Evolutionary conservation across 2,113 vertebrate genomes (phyloP), one percentile per base, ranked within the genome.

Genomic region (Corythaixoides concolor): DNA sequence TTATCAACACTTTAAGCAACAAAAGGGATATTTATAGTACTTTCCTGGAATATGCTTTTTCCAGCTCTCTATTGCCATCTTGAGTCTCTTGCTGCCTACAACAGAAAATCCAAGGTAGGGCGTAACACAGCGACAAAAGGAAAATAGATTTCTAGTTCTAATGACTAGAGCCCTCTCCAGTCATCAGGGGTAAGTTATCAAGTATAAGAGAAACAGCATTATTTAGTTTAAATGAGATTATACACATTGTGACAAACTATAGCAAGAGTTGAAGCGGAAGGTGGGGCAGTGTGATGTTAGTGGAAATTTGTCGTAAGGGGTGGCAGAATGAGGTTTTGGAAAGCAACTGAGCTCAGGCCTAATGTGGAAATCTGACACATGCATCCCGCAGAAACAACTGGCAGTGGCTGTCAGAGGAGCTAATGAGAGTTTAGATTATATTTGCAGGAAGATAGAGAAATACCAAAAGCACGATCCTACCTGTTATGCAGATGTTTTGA

Each of bases 51-150:
- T 28, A 35, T 7, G 19, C 1, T 45, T 85, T 96, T 75, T 77
- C 79, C 70, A 90, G 95, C 95, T 97, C 96, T 81, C 95, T 97
- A 77, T 94, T 96, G 97, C 98, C 98, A 97, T 95, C 97, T 96
- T 96, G 93, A 96, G 97, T 90, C 56, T 63, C 56, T 45, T 73
- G 4, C 27, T 17, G 20, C 10, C 39, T 92, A 50, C 30, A 50
- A 16, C 85, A 91, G 84, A 68, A 93, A 83, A 47, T 39, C 12
- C 32, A 72, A 45, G 39, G 27, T 33, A n/a, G 63, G 67, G 85
- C 0, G 13, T 91, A 43, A 52, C 74, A 41, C 13, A 0, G 28
- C 76, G 58, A 87, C 90, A 94, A 96, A 93, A 82, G 11, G 59
- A 91, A 90, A 85, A 53, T 1, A 28, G 43, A 77, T 70, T 60